Evolutionary conservation across 2,797 vertebrate genomes (phyloP).

Genomic region (Lutra lutra): DNA sequence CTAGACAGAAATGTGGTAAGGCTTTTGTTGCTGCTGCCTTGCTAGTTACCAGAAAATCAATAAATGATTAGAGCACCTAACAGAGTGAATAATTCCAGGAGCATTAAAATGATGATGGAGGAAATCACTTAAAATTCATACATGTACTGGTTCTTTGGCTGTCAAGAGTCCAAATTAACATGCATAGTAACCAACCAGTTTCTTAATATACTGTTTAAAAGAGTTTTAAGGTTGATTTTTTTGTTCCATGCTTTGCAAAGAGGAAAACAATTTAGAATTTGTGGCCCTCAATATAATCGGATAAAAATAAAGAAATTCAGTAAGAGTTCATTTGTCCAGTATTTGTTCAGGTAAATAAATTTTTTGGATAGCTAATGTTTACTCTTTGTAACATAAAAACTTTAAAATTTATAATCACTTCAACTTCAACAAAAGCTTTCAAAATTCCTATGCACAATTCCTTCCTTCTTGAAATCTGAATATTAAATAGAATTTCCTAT

Average conservation of each 20-base stretch:
- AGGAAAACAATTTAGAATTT: background rate
- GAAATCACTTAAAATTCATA: constrained; percentile 41
- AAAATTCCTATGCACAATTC: background rate
- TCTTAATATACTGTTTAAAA: constrained; percentile 12
- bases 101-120: background rate
- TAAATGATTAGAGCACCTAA: constrained; percentile 52
- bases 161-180: constrained; percentile 30
- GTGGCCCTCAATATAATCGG: background rate
- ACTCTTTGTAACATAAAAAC: constrained; percentile 7
- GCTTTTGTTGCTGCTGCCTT: constrained; percentile 32
- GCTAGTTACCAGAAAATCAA: constrained; percentile 55
- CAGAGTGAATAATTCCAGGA: constrained; percentile 22
- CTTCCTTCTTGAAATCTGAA: constrained; percentile 11
- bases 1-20: constrained; percentile 4
- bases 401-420: constrained; percentile 28
- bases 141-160: background rate
- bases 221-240: background rate
- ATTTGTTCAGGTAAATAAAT: background rate
- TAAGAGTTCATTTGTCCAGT: background rate
- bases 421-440: constrained; percentile 1
- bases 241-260: background rate
- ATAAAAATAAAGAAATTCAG: constrained; percentile 31
- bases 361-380: constrained; percentile 1
- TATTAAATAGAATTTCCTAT: background rate
- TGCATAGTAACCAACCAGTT: background rate